These are phyloP conservation scores for Phortica variegata DNA, from an alignment of 1,140 invertebrate species.

Conservation along the genomic window DNA sequence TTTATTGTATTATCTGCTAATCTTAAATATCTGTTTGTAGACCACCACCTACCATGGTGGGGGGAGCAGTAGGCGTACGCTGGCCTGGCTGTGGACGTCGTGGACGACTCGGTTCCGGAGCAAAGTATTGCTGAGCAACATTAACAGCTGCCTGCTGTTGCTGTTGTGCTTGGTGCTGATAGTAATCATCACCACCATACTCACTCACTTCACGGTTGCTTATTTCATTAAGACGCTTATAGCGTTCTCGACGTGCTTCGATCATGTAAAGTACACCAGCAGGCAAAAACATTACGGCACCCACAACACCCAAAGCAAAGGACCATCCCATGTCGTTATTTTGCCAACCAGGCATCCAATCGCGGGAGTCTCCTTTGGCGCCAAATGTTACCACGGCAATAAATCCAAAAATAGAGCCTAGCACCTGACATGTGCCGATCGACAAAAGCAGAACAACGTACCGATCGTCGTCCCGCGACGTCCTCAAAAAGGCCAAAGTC, in stretches of 20 bases:
- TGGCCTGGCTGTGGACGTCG: constrained; percentile 43
- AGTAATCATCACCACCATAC: constrained; percentile 63
- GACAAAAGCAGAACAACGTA: constrained; percentile 73
- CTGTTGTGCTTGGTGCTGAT: constrained; percentile 34
- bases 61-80: constrained; percentile 21
- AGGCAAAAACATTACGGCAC: constrained; percentile 70
- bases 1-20: constrained; percentile 6
- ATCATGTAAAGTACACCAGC: constrained; percentile 77
- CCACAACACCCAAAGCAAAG: constrained; percentile 81
- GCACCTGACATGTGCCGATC: constrained; percentile 69
- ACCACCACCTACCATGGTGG: constrained; percentile 20
- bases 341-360: constrained; percentile 97
- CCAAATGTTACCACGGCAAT: constrained; percentile 74
- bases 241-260: constrained; percentile 74
- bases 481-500: constrained; percentile 71
- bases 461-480: constrained; percentile 75
- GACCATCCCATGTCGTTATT: constrained; percentile 96
- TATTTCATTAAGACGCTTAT: constrained; percentile 69
- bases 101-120: constrained; percentile 43
- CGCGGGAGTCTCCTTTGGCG: constrained; percentile 80
- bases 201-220: constrained; percentile 64
- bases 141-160: constrained; percentile 11
- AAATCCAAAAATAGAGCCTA: constrained; percentile 73
- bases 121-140: constrained; percentile 52
- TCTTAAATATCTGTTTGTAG: constrained; percentile 47